Percentiles rank a stretch among this genome's conserved stretches.
These are phyloP conservation scores for Malthinus seriepunctatus DNA, from an alignment of 2,888 invertebrate species.

Conservation along the genomic window DNA sequence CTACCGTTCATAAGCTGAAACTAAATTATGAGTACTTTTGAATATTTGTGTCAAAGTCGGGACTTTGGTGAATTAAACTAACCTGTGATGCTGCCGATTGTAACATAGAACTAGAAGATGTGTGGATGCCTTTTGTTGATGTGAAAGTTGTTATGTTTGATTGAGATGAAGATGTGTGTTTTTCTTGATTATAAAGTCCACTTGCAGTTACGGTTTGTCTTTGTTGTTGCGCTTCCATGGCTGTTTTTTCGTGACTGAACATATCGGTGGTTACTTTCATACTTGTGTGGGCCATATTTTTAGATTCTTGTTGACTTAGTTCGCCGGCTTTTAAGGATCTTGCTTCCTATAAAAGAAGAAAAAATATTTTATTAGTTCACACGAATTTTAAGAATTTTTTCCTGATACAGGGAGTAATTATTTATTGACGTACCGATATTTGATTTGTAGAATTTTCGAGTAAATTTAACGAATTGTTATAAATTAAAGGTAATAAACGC, in stretches of 20 bases:
- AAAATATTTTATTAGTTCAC: conserved; percentile 3
- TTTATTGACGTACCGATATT: background rate
- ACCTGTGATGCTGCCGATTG: conserved; percentile 44
- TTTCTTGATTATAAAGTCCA: conserved; percentile 74
- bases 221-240: conserved; percentile 68
- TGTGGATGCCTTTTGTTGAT: conserved; percentile 74
- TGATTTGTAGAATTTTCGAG: no score
- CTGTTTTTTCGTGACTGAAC: conserved; percentile 82
- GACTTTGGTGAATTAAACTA: conserved; percentile 1
- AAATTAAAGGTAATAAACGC: no score
- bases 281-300: conserved; percentile 81
- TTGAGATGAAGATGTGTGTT: conserved; percentile 75
- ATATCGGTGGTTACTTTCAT: conserved; percentile 85
- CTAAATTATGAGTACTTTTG: conserved; percentile 45
- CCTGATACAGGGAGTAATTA: background rate
- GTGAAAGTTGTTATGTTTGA: conserved; percentile 78
- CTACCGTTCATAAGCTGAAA: conserved; percentile 69
- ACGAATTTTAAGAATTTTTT: background rate
- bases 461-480: no score
- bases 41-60: background rate
- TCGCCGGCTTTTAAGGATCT: conserved; percentile 83
- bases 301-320: conserved; percentile 82
- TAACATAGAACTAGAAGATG: conserved; percentile 57
- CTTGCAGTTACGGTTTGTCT: conserved; percentile 79
- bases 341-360: conserved; percentile 69